Evolutionary conservation across 2,888 invertebrate species (phyloP).

Genomic region (Acanthococcus lagerstroemiae): DNA sequence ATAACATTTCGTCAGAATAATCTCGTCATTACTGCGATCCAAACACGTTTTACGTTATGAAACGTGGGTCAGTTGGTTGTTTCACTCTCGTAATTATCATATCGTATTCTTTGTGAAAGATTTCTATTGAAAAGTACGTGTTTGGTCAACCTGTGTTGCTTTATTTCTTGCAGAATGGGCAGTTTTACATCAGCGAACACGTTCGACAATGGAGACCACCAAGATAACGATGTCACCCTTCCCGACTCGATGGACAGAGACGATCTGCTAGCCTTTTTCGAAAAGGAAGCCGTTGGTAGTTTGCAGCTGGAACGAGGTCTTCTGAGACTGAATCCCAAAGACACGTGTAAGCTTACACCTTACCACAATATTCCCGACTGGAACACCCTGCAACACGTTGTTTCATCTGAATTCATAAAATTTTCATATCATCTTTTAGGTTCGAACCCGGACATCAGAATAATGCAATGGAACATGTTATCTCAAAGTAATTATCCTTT

Average conservation of each 20-base stretch:
- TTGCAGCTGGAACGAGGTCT: constrained; percentile 15
- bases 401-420: neutral
- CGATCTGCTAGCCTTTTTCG: constrained; percentile 41
- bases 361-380: too few relatives aligned
- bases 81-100: neutral
- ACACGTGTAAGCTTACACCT: too few relatives aligned
- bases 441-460: constrained; percentile 42
- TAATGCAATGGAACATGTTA: constrained; percentile 61
- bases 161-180: constrained; percentile 53
- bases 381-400: too few relatives aligned
- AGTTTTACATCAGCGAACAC: constrained; percentile 59
- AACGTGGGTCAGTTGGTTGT: too few relatives aligned
- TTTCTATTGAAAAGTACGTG: too few relatives aligned
- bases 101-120: too few relatives aligned
- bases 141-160: too few relatives aligned
- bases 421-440: neutral
- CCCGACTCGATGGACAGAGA: constrained; percentile 39
- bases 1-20: too few relatives aligned
- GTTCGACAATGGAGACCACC: constrained; percentile 52
- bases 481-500: constrained; percentile 51
- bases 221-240: constrained; percentile 49
- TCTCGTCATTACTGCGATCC: too few relatives aligned
- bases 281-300: constrained; percentile 35
- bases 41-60: too few relatives aligned
- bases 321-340: constrained; percentile 10